Percentiles rank a stretch among this genome's conserved stretches.
These are phyloP conservation scores for Chironex yamaguchii DNA, from an alignment of 30 jellyfish, hydroid and myxozoan species.

Conservation along the genomic window DNA sequence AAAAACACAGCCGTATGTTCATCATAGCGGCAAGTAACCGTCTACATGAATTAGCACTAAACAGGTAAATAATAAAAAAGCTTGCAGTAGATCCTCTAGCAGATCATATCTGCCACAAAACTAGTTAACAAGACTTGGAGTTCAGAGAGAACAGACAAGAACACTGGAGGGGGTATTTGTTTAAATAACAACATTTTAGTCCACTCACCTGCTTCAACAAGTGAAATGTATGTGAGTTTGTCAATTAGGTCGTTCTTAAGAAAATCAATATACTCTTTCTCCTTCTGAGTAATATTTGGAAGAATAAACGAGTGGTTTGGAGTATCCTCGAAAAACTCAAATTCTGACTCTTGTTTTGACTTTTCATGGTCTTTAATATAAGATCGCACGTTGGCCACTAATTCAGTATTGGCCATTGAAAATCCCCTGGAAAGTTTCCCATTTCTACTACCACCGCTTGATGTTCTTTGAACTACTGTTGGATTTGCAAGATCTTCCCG, in stretches of 20 bases:
- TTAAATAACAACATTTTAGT: neutral
- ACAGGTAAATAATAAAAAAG: too few relatives aligned
- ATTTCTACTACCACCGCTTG: neutral
- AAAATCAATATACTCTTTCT: conserved; percentile 60
- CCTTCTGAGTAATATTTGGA: conserved; percentile 78
- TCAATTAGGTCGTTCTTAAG: conserved; percentile 78
- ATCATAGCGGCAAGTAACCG: too few relatives aligned
- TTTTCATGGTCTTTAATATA: conserved; percentile 18
- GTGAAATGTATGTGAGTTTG: conserved; percentile 61
- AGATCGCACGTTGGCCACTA: conserved; percentile 77
- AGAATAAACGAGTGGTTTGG: conserved; percentile 60
- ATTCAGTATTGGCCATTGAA: conserved; percentile 80
- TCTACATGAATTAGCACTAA: too few relatives aligned
- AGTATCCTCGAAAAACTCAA: conserved; percentile 46
- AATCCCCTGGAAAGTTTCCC: conserved; percentile 77
- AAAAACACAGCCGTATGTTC: too few relatives aligned
- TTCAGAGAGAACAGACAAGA: neutral
- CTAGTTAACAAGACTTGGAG: neutral
- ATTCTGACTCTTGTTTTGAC: neutral
- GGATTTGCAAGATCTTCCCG: neutral
- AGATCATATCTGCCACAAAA: neutral
- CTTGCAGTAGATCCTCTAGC: too few relatives aligned
- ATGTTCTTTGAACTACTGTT: neutral
- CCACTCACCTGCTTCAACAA: conserved; percentile 80
- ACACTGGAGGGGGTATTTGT: too few relatives aligned